phyloP scores from a whole-genome alignment of 2,797 vertebrate species.

The Harpagifer antarcticus region DNA sequence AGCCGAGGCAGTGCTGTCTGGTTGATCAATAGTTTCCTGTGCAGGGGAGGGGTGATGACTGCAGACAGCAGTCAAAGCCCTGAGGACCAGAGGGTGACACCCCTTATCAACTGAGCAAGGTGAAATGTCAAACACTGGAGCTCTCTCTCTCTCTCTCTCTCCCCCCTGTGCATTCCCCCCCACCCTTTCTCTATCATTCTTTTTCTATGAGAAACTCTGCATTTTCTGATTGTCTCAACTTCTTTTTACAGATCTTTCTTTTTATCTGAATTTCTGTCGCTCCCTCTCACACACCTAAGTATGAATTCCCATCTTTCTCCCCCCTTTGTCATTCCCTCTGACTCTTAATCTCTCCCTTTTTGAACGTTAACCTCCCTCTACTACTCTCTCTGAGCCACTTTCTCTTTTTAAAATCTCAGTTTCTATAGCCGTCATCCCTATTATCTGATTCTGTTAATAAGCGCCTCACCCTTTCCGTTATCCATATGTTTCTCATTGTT shows the following conservation, averaged over 20 bases:
- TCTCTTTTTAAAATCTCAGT: conserved; percentile 33
- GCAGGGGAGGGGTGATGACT: conserved; percentile 80
- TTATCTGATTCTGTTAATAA: conserved; percentile 53
- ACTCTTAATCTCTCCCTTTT: conserved; percentile 47
- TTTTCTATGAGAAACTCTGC: conserved; percentile 31
- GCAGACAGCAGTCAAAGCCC: conserved; percentile 83
- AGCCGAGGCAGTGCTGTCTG: conserved; percentile 70
- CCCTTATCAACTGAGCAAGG: conserved; percentile 85
- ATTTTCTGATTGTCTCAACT: conserved; percentile 52
- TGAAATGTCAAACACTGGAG: conserved; percentile 84
- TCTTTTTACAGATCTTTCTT: conserved; percentile 46
- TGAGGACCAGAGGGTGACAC: conserved; percentile 82
- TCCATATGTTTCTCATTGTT: conserved; percentile 51
- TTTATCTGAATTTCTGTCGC: conserved; percentile 27
- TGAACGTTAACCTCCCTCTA: conserved; percentile 38
- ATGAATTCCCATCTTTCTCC: conserved; percentile 35
- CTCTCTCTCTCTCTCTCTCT: conserved; percentile 50
- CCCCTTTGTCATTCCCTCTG: conserved; percentile 29
- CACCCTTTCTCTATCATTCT: conserved; percentile 1
- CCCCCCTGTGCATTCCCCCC: conserved; percentile 7
- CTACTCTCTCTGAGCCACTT: conserved; percentile 37
- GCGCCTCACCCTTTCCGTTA: conserved; percentile 32
- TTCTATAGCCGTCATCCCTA: conserved; percentile 18
- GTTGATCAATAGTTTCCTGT: conserved; percentile 83
- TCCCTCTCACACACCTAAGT: conserved; percentile 28